Base-by-base conservation (phyloP, 2,797 vertebrate species). In the Cyprinodon diabolis region DNA sequence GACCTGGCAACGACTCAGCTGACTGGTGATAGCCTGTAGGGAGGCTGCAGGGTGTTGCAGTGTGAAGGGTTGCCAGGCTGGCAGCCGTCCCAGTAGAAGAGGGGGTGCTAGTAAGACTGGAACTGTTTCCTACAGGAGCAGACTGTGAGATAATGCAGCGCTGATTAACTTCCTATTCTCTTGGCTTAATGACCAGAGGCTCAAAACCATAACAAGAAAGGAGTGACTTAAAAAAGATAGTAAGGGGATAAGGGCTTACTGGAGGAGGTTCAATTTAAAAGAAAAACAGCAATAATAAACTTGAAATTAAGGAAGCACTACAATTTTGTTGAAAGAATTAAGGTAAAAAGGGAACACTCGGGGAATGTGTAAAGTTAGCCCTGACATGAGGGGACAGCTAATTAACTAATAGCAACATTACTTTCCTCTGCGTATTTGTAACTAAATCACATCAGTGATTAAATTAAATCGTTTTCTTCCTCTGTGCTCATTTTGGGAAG, bases 101-200 rank as follows among this genome's bases (percentile, higher is more conserved):
- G 71, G 83, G 69, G 71, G 82, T 47, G 69, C 71, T 71, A 79
- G 71, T 81, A 76, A 76, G 87, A 89, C 88, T 89, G 88, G 88
- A 85, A 89, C 88, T 78, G 85, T 86, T 67, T 87, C 91, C 92
- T 92, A 88, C 90, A 93, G 90, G 91, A 94, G 93, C 92, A 90
- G 86, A 84, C 89, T 90, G 86, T 85, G 86, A 94, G 91, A 94
- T 93, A 91, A 90, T 77, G 71, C 86, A 76, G 74, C 79, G 84
- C 90, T 94, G 93, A 94, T 94, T 92, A 90, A 93, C 90, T 89
- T 90, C 86, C 90, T 83, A 79, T 86, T 91, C 87, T 89, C 71
- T 75, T 91, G 90, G 88, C 93, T 92, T 91, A 91, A 90, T 66
- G 84, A 85, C 92, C 85, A 68, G 90, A 92, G 93, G 92, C 87